Base-by-base conservation (phyloP, 2,113 vertebrate species). In the Condylura cristata region DNA sequence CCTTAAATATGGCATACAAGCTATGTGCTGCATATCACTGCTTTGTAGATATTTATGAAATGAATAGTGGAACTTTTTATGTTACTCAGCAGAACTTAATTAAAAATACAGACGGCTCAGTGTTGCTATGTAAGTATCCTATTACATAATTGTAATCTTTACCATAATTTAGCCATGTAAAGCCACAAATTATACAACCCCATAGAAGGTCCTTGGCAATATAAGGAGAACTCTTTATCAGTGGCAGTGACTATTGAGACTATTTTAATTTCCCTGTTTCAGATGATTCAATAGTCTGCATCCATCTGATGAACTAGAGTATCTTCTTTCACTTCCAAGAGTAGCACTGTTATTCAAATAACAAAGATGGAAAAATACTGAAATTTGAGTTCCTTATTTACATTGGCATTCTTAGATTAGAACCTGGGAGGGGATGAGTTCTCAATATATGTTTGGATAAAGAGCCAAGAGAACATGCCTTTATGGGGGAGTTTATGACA, bases 301-400 rank as follows among this genome's bases (percentile, higher is more conserved):
- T 4, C 48, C 14, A 65, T 3, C 16, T 86, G 0, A 56, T 56
- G 26, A 18, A 26, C 8, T 83, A 53, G 7, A 16, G n/a, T 63
- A 12, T 92, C 37, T 82, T 80, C 13, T 61, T 84, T 63, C 2
- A 96, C n/a, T 66, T 65, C 58, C 9, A 13, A 24, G 75, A 65
- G 18, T 56, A 90, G 18, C 78, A 39, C 44, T 86, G 13, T 76
- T 8, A 89, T 41, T 96, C 56, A 93, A 86, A 87, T 89, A 89
- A 44, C 46, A 66, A 22, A n/a, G 8, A 70, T 60, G 13, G 41
- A 56, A 65, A 83, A 58, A 2, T 68, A 80, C 39, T 87, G 46
- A 79, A 86, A 39, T 14, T 4, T 58, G 60, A 76, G 17, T 24
- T 72, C 2, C 8, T 66, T 68, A 48, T 68, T 79, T 58, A 84